Conservation (phyloP, 2,888 invertebrate genomes). For the Yponomeuta plumbellus region DNA sequence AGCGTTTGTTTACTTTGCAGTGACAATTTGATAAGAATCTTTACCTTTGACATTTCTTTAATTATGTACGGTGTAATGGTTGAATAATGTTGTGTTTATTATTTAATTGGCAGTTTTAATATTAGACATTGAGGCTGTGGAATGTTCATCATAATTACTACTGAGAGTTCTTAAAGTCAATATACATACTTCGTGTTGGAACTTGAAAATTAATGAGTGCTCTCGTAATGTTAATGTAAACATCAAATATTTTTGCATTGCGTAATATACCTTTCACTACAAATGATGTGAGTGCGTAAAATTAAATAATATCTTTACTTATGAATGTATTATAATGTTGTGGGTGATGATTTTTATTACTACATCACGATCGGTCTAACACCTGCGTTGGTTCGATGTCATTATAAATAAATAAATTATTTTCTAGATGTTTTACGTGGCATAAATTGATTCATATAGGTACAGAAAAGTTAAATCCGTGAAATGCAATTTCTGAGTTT, state of each 20-base stretch:
- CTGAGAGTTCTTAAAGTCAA: not conserved
- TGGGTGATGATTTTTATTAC: not conserved
- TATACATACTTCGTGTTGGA: not conserved
- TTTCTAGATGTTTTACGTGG: no score
- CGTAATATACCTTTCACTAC: not conserved
- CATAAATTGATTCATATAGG: no score
- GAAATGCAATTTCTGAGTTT: no score
- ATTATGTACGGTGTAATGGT: no score
- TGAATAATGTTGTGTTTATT: not conserved
- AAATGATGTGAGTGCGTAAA: constrained; percentile 1
- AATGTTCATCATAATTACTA: not conserved
- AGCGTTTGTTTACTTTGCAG: not conserved
- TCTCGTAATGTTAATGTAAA: not conserved
- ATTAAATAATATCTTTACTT: not conserved
- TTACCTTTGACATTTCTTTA: not conserved
- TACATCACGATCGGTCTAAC: no score
- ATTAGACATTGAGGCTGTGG: not conserved
- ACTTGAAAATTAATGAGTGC: not conserved
- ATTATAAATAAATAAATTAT: no score
- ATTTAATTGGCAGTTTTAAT: not conserved
- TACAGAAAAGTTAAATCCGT: no score
- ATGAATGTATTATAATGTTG: not conserved
- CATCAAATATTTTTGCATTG: not conserved
- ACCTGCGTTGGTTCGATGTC: no score
- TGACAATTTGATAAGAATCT: not conserved